These are phyloP conservation scores for Dermolepida albohirtum DNA, from an alignment of 2,888 invertebrate genomes.

Conservation along the genomic window DNA sequence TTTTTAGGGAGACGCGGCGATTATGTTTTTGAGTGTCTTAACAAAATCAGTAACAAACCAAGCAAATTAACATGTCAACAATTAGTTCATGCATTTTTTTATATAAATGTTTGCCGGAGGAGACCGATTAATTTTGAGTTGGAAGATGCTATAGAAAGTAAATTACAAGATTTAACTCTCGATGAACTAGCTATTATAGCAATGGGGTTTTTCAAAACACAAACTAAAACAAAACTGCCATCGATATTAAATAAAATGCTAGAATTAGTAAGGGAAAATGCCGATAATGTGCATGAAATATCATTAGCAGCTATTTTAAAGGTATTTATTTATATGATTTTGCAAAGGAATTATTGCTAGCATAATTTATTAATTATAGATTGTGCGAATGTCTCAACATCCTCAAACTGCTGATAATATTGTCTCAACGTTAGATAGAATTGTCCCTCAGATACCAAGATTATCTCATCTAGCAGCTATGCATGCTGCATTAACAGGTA, in stretches of 20 bases:
- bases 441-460: slow-evolving; percentile 70
- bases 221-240: slow-evolving; percentile 71
- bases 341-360: background rate
- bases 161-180: slow-evolving; percentile 69
- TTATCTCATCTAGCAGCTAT: slow-evolving; percentile 73
- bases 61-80: slow-evolving; percentile 72
- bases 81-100: slow-evolving; percentile 76
- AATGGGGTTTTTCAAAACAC: slow-evolving; percentile 80
- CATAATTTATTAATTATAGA: slow-evolving; percentile 52
- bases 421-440: slow-evolving; percentile 67
- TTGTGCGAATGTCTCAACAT: slow-evolving; percentile 71
- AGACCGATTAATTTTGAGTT: slow-evolving; percentile 73
- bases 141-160: slow-evolving; percentile 69
- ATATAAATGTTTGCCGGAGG: slow-evolving; percentile 71
- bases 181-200: slow-evolving; percentile 79
- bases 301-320: slow-evolving; percentile 76
- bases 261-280: slow-evolving; percentile 66
- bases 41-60: slow-evolving; percentile 70
- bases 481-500: slow-evolving; percentile 75
- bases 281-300: slow-evolving; percentile 72
- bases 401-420: slow-evolving; percentile 65
- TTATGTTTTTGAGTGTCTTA: slow-evolving; percentile 69
- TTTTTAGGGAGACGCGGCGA: slow-evolving; percentile 68
- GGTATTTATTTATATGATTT: slow-evolving; percentile 52
- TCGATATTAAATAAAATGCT: slow-evolving; percentile 65